phyloP scores from a whole-genome alignment of 2,797 vertebrate species.

The Acomys russatus region DNA sequence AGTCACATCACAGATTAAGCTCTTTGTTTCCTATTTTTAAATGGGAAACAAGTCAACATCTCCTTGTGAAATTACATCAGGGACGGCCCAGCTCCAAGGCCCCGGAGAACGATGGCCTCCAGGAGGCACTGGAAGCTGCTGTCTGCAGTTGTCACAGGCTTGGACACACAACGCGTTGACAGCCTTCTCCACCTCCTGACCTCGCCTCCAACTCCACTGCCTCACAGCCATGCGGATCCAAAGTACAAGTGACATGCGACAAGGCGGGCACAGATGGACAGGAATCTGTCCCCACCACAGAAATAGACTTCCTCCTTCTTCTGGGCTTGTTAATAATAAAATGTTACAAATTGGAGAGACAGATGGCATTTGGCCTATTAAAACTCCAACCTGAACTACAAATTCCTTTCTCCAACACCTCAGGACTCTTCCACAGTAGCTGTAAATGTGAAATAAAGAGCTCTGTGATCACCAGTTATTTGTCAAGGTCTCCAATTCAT shows the following conservation, averaged over 20 bases:
- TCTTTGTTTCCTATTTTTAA: slow-evolving; percentile 75
- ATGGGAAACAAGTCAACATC: slow-evolving; percentile 82
- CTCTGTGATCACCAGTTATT: background rate
- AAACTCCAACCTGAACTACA: slow-evolving; percentile 79
- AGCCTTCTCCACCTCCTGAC: slow-evolving; percentile 89
- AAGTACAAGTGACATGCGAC: slow-evolving; percentile 90
- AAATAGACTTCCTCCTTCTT: slow-evolving; percentile 88
- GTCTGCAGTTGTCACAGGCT: slow-evolving; percentile 87
- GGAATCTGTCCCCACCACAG: slow-evolving; percentile 91
- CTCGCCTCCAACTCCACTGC: slow-evolving; percentile 87
- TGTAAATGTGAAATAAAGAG: slow-evolving; percentile 31
- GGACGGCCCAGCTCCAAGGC: slow-evolving; percentile 82
- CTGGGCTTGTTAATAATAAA: slow-evolving; percentile 90
- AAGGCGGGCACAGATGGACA: slow-evolving; percentile 92
- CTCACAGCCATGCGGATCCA: slow-evolving; percentile 89
- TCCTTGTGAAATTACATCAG: slow-evolving; percentile 81
- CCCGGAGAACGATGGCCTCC: slow-evolving; percentile 84
- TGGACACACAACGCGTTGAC: slow-evolving; percentile 88
- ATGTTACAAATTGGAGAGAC: slow-evolving; percentile 89
- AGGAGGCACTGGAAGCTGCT: slow-evolving; percentile 82
- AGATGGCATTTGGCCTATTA: slow-evolving; percentile 89
- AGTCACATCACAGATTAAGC: slow-evolving; percentile 77
- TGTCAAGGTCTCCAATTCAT: background rate
- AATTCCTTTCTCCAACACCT: slow-evolving; percentile 80
- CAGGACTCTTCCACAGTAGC: slow-evolving; percentile 23